These are phyloP conservation scores for Coelinius sp. DNA, from an alignment of 2,888 invertebrate genomes.

Conservation along the genomic window DNA sequence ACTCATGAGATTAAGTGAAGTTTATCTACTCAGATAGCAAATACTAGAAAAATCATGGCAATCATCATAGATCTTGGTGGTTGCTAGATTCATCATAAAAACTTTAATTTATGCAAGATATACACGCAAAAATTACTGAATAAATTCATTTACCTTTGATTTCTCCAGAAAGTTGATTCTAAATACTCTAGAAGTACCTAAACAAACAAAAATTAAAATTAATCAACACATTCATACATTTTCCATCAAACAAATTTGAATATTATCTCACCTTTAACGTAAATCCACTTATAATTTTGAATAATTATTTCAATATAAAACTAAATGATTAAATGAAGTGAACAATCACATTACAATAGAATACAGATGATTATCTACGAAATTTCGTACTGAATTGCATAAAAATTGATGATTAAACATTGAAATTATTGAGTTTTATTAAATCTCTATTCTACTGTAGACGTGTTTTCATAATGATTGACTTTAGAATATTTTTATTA, in stretches of 20 bases:
- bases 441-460: conserved; percentile 20
- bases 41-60: conserved; percentile 51
- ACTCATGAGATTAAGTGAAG: background rate
- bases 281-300: background rate
- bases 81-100: conserved; percentile 47
- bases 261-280: background rate
- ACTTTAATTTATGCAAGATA: too few species aligned
- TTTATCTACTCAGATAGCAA: conserved; percentile 47
- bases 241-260: background rate
- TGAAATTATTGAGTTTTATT: background rate
- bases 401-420: background rate
- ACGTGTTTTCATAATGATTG: conserved; percentile 1
- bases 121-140: background rate
- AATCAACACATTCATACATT: background rate
- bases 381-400: background rate
- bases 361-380: conserved; percentile 31
- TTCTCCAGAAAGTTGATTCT: background rate
- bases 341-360: conserved; percentile 31
- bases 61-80: conserved; percentile 53
- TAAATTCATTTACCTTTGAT: background rate
- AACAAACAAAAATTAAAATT: background rate
- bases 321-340: background rate
- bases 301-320: background rate
- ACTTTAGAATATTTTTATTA: conserved; percentile 56
- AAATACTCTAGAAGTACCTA: background rate